Percentiles rank a stretch among this genome's conserved stretches.
Conservation (phyloP, 2,797 vertebrate species). For the Melanotaenia nigrans region DNA sequence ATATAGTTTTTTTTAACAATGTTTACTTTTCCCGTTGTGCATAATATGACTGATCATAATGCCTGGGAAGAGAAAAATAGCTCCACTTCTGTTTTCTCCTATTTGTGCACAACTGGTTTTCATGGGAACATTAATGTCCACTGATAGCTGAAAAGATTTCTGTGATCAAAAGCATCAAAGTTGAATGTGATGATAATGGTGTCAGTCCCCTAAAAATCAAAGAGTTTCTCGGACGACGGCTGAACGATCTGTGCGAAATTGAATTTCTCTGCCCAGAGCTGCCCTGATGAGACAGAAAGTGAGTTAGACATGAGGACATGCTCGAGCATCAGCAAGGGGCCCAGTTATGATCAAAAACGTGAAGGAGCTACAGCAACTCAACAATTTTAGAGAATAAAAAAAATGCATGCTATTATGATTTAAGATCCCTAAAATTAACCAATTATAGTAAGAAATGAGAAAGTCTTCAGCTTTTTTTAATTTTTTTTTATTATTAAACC, state of each 20-base stretch:
- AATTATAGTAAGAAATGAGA: neutral
- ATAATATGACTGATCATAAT: neutral
- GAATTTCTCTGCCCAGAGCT: neutral
- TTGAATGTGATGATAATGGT: neutral
- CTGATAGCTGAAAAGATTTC: slow-evolving; percentile 12
- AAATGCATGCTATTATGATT: neutral
- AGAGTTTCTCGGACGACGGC: slow-evolving; percentile 6
- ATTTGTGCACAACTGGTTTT: neutral
- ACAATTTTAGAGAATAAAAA: slow-evolving; percentile 4
- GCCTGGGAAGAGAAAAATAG: neutral
- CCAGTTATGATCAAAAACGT: slow-evolving; percentile 1
- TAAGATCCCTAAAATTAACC: neutral
- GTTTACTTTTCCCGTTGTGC: neutral
- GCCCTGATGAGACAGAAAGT: neutral
- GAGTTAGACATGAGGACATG: slow-evolving; percentile 4
- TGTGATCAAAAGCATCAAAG: slow-evolving; percentile 29
- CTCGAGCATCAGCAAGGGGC: neutral
- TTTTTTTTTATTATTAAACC: too few relatives aligned
- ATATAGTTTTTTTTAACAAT: neutral
- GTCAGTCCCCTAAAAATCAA: slow-evolving; percentile 5
- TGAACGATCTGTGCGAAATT: slow-evolving; percentile 15
- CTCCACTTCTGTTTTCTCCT: neutral
- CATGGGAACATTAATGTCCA: neutral
- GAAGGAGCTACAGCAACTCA: neutral
- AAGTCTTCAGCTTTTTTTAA: neutral